Base-by-base conservation (phyloP, 1,140 invertebrate species). In the Scylla paramamosain region DNA sequence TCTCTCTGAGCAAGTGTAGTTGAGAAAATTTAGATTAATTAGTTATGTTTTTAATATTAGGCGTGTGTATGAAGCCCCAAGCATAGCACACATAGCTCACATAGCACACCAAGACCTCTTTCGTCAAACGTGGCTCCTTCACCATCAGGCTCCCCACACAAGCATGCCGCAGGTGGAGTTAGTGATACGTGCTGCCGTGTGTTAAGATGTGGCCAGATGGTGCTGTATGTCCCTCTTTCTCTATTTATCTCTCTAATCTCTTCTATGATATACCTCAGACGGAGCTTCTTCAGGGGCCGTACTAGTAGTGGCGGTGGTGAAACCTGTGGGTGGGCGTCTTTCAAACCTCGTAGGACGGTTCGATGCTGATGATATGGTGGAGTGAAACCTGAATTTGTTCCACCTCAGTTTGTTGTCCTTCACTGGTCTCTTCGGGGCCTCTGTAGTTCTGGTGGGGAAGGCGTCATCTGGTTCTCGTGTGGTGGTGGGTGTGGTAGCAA, bases 381-480 rank as follows among this genome's bases (percentile, higher is more conserved):
- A 77, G 67, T 77, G 67, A n/a, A 77, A 77, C 25, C 67, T 77
- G 25, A 77, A 77, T 77, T 77, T 77, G 67, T 77, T 77, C 67
- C 67, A 77, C 67, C 67, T 77, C n/a, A 77, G 67, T n/a, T 77
- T 77, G 25, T 25, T 77, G 67, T 77, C 67, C 25, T 77, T 77
- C 20, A 77, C 67, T 25, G 67, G 67, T n/a, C 67, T 77, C 67
- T 77, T 77, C 25, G 67, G 67, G 0, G 67, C 25, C 8, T 77
- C 12, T 12, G 67, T n/a, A 20, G 67, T 77, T 12, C 12, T 25
- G 67, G 20, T n/a, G 67, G 67, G 25, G 25, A 20, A 77, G 67
- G 67, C 67, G 25, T 77, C 20, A 16, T 1, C 20, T n/a, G 52
- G 52, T 28, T 77, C 90, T 29, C 52, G 16, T 91, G 89, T 91